Evolutionary conservation across 2,113 vertebrate species (phyloP), one percentile per base, ranked within the genome.

Genomic region (Phylloscopus whistleri): DNA sequence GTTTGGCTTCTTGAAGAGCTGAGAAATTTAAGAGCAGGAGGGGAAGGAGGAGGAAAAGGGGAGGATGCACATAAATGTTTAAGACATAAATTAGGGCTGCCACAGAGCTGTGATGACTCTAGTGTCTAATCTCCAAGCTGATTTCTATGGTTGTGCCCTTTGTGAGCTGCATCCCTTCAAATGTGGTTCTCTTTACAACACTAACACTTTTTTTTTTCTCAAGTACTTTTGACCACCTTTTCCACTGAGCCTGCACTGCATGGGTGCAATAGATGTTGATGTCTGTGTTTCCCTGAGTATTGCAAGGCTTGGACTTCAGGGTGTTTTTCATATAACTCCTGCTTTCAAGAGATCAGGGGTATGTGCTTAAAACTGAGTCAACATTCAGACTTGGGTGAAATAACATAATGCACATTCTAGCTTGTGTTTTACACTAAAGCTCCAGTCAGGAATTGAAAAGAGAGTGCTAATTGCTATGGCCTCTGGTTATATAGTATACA

Each of bases 21-120:
- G 91, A 74, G 44, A 76, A 86, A 74, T 70, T 91, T 70, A 88
- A 90, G 91, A 85, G 81, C 62, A 35, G 37, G n/a, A 87, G 35
- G 33, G 31, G 39, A 59, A 89, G 67, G 72, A 89, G 91, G 69
- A 89, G 69, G 76, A 55, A 59, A 84, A 86, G 28, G 44, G 91
- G 87, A 89, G 70, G 70, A 88, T 52, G 55, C 22, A 31, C 72
- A 44, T 90, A 63, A 86, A 88, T 31, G 24, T 66, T 88, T 74
- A 33, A 93, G 35, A 18, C 43, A 30, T 62, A 88, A 95, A 66
- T 91, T 86, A 90, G 17, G 60, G 63, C 75, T 76, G 70, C 70
- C 4, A 7, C 59, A 39, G 67, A 74, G 46, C 87, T 59, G 35
- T 66, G 68, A 48, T 74, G 78, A 56, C 55, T 84, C 80, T 4